Base-by-base conservation (phyloP, 2,888 invertebrate species). In the Hirtodrosophila cameraria region DNA sequence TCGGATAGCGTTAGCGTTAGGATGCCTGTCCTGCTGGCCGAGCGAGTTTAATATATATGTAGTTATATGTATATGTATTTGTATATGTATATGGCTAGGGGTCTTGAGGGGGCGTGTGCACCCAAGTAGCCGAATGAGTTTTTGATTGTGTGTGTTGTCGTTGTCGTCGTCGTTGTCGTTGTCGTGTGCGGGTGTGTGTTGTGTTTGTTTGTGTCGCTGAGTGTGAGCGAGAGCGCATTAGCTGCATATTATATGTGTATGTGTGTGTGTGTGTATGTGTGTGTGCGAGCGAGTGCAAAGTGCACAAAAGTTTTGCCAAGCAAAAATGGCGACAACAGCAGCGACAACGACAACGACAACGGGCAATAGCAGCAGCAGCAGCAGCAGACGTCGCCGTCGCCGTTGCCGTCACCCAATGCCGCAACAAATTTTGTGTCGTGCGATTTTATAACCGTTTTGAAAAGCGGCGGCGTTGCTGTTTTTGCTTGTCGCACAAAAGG, bases 381-480 rank as follows among this genome's bases (percentile, higher is more conserved):
- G 46, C 52, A 43, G 59, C 33, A 28, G 54, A 8, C 23, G 23
- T 46, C 28, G 38, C 16, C 18, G 48, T 12, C 25, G 42, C 7
- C 39, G 55, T 31, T 35, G 49, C 23, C 52, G 49, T 50, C 27
- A 49, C 52, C 28, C 28, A 49, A 23, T 27, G 60, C 66, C 58
- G 61, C 73, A 58, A 64, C 55, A 54, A 73, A 59, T 64, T 74
- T 74, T 59, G 74, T 79, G 76, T 74, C 76, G 79, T 79, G 74
- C 74, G 65, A 79, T 74, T 82, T 79, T 79, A 79, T 82, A 82
- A 78, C 72, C 73, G 78, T 81, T 78, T 75, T 78, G 38, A 75
- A 71, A 79, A 76, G 79, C 80, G 83, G 71, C 78, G 72, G 75
- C 75, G 61, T 60, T 67, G 77, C 74, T 70, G 70, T 60, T 45